Percentiles rank a stretch among this genome's conserved stretches.
phyloP scores from a whole-genome alignment of 2,888 invertebrate genomes.

The Tachina fera region DNA sequence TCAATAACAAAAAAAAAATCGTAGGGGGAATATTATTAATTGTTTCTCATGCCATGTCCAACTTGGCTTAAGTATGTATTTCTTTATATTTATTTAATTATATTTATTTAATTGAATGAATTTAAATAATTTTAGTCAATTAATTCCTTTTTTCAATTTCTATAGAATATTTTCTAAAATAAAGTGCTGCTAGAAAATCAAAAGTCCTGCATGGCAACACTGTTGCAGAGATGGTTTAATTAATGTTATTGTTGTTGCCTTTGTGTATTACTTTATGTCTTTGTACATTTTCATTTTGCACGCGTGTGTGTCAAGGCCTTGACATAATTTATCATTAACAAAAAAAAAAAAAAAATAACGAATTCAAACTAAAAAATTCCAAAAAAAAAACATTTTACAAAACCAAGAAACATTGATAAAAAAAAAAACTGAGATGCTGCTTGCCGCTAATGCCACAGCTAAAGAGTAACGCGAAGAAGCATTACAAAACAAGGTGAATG shows the following conservation, averaged over 20 bases:
- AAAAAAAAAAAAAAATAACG: constrained; percentile 32
- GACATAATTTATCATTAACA: constrained; percentile 62
- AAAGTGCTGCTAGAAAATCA: too few species aligned
- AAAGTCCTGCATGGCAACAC: too few species aligned
- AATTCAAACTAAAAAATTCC: constrained; percentile 53
- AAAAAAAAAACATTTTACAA: constrained; percentile 41
- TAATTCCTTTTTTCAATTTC: too few species aligned
- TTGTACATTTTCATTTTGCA: constrained; percentile 44
- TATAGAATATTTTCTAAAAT: too few species aligned
- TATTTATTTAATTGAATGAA: too few species aligned
- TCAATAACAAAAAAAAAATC: too few species aligned
- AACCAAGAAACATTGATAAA: constrained; percentile 13
- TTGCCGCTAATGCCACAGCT: background rate
- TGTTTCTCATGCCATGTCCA: too few species aligned
- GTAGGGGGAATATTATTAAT: too few species aligned
- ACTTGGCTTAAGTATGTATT: too few species aligned
- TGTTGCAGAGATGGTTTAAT: constrained; percentile 28
- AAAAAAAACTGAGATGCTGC: constrained; percentile 3
- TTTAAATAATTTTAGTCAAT: too few species aligned
- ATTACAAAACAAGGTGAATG: constrained; percentile 61
- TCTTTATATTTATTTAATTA: too few species aligned
- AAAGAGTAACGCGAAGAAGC: background rate
- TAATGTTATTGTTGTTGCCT: constrained; percentile 53
- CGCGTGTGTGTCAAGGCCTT: constrained; percentile 67
- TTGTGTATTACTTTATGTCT: constrained; percentile 51